A percentile compares a stretch with the other conserved stretches of the same genome.
Evolutionary conservation across 2,113 vertebrate genomes (phyloP).

Genomic region (Aphyosemion australe): DNA sequence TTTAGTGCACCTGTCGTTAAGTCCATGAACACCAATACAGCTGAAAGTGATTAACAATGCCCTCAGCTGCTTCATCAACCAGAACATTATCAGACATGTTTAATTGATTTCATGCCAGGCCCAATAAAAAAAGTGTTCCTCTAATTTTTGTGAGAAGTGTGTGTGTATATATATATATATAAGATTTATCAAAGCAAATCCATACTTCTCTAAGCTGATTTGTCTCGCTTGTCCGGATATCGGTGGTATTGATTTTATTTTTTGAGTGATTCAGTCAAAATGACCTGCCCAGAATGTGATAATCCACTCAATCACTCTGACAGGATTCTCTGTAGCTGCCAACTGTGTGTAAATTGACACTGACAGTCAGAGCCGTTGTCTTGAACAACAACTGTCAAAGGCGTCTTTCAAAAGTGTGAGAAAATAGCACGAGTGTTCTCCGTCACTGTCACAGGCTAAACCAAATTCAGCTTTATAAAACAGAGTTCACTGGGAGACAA

Average conservation of each 20-base stretch:
- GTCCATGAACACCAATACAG: too few species aligned
- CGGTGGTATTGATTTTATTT: conserved; percentile 19
- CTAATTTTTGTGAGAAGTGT: too few species aligned
- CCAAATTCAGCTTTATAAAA: background rate
- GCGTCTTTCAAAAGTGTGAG: conserved; percentile 31
- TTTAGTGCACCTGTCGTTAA: too few species aligned
- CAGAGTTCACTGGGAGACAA: too few species aligned
- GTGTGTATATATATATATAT: too few species aligned
- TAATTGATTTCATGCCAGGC: too few species aligned
- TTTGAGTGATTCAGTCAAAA: conserved; percentile 23
- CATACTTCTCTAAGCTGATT: background rate
- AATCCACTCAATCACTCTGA: conserved; percentile 41
- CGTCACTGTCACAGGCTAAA: background rate
- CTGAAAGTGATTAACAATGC: too few species aligned
- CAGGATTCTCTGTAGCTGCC: conserved; percentile 9
- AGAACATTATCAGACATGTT: too few species aligned
- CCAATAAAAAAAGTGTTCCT: too few species aligned
- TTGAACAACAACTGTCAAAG: conserved; percentile 39
- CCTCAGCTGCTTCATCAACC: too few species aligned
- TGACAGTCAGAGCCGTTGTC: conserved; percentile 44
- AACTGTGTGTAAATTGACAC: conserved; percentile 19
- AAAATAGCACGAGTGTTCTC: conserved; percentile 21
- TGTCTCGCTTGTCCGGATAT: background rate
- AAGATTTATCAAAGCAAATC: background rate
- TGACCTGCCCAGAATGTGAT: conserved; percentile 2